A percentile compares a stretch with the other conserved stretches of the same genome.
Evolutionary conservation across 2,113 vertebrate species (phyloP).

Genomic region (Plecotus auritus): DNA sequence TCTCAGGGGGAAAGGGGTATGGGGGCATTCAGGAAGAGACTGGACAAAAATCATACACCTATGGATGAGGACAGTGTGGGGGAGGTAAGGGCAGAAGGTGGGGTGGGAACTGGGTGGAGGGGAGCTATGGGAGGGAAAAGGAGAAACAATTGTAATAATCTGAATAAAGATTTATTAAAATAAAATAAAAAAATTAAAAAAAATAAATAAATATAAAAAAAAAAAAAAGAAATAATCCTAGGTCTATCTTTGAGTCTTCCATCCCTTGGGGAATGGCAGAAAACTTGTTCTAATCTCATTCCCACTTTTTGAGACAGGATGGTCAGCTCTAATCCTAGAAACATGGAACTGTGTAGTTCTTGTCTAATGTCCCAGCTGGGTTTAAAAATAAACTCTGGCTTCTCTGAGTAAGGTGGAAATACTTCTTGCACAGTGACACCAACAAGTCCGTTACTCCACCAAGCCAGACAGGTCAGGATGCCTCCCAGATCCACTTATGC

Average conservation of each 20-base stretch:
- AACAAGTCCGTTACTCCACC: neutral
- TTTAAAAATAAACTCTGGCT: neutral
- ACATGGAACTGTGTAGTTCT: neutral
- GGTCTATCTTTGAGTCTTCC: neutral
- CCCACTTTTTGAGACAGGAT: neutral
- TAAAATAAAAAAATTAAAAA: no score
- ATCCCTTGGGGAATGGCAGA: neutral
- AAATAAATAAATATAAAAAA: no score
- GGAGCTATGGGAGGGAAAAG: no score
- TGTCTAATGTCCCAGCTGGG: neutral
- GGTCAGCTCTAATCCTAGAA: neutral
- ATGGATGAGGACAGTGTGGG: no score
- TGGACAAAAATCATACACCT: no score
- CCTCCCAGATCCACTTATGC: neutral
- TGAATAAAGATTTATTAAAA: no score
- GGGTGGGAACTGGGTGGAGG: no score
- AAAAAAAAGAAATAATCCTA: neutral
- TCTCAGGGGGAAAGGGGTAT: no score
- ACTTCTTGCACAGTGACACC: neutral
- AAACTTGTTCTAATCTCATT: neutral
- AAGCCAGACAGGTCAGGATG: neutral
- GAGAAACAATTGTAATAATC: no score
- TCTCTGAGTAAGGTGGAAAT: neutral
- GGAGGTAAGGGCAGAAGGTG: no score
- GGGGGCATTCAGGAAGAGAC: no score